These are phyloP conservation scores for Anguilla obscura DNA, from an alignment of 2,797 vertebrate genomes.

Conservation along the genomic window DNA sequence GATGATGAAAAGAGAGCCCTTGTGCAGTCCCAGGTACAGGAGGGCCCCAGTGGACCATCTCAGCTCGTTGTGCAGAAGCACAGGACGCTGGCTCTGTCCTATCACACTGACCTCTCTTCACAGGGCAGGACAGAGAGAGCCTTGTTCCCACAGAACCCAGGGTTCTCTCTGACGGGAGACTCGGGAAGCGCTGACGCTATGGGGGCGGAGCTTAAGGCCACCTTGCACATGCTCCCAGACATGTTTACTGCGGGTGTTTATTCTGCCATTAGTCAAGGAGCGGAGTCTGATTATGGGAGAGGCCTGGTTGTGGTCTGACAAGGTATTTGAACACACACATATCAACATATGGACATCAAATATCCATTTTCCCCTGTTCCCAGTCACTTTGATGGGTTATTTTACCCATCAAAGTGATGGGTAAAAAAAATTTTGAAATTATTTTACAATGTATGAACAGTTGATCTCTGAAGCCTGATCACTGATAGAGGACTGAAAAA, in stretches of 20 bases:
- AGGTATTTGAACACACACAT: background rate
- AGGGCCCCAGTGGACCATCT: background rate
- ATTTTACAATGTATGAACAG: background rate
- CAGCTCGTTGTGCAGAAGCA: background rate
- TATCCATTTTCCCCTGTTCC: background rate
- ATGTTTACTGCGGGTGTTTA: conserved; percentile 25
- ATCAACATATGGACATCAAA: background rate
- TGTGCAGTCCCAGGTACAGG: background rate
- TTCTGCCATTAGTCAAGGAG: conserved; percentile 12
- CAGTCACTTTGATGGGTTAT: background rate
- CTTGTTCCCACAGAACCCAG: background rate
- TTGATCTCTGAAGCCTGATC: background rate
- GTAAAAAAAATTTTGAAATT: no score
- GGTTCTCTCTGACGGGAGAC: background rate
- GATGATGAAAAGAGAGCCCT: background rate
- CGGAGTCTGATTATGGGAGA: background rate
- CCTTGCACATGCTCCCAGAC: conserved; percentile 18
- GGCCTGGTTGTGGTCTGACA: background rate
- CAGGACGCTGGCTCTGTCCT: conserved; percentile 13
- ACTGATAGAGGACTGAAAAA: background rate
- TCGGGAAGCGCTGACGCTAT: background rate
- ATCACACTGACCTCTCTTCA: conserved; percentile 3
- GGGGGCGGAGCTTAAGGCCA: background rate
- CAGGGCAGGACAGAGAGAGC: background rate
- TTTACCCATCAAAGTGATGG: no score